Percentiles rank a stretch among this genome's conserved stretches.
phyloP scores from a whole-genome alignment of 1,140 invertebrate species.

The honey bee (Apis mellifera) region Amel_HAv3.1 CM009946.2:6131501-6132000 shows the following conservation, averaged over 20 bases:
- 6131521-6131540: too few species aligned
- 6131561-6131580: neutral
- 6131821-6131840: neutral
- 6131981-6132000: constrained; percentile 2
- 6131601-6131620: too few species aligned
- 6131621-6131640: too few species aligned
- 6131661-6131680: too few species aligned
- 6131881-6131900: neutral
- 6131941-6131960: too few species aligned
- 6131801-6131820: constrained; percentile 12
- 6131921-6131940: too few species aligned
- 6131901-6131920: too few species aligned
- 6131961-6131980: too few species aligned
- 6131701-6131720: neutral
- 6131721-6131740: neutral
- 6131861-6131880: neutral
- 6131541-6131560: too few species aligned
- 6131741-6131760: neutral
- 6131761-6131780: neutral
- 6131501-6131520: neutral
- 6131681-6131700: too few species aligned
- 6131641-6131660: too few species aligned
- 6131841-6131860: neutral
- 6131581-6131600: neutral
- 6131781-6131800: neutral